These are phyloP conservation scores for Archips crataeganus DNA, from an alignment of 2,888 invertebrate species.

Conservation along the genomic window DNA sequence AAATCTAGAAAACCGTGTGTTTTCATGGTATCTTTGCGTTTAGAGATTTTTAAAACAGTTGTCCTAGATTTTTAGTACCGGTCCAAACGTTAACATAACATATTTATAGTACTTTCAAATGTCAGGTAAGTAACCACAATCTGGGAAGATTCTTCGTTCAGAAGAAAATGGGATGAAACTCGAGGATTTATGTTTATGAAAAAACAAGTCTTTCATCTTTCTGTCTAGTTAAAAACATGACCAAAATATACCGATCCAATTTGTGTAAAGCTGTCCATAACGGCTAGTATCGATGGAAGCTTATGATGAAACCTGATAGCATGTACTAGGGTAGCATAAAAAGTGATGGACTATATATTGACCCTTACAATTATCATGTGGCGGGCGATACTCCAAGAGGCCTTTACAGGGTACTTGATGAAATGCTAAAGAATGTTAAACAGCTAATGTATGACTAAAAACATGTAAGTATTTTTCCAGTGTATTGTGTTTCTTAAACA, in stretches of 20 bases:
- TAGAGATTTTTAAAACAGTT: background rate
- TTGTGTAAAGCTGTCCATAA: conserved; percentile 5
- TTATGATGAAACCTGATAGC: conserved; percentile 48
- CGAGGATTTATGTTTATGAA: background rate
- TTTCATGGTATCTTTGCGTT: background rate
- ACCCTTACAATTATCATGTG: conserved; percentile 51
- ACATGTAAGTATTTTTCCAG: too few relatives aligned
- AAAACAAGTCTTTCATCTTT: background rate
- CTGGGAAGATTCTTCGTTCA: background rate
- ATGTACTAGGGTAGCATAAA: conserved; percentile 62
- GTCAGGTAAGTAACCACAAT: background rate
- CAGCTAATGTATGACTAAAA: background rate
- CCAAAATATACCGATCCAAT: background rate
- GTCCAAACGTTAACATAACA: background rate
- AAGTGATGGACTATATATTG: conserved; percentile 58
- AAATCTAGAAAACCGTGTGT: conserved; percentile 2
- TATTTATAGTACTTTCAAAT: background rate
- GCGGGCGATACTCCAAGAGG: conserved; percentile 1
- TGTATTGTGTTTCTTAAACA: too few relatives aligned
- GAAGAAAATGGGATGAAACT: background rate
- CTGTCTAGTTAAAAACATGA: background rate
- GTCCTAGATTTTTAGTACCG: background rate
- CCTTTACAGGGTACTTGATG: conserved; percentile 2
- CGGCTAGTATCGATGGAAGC: background rate
- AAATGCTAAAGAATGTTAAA: background rate